phyloP scores from a whole-genome alignment of 2,113 vertebrate genomes.

The Boulengeromyrus knoepffleri region DNA sequence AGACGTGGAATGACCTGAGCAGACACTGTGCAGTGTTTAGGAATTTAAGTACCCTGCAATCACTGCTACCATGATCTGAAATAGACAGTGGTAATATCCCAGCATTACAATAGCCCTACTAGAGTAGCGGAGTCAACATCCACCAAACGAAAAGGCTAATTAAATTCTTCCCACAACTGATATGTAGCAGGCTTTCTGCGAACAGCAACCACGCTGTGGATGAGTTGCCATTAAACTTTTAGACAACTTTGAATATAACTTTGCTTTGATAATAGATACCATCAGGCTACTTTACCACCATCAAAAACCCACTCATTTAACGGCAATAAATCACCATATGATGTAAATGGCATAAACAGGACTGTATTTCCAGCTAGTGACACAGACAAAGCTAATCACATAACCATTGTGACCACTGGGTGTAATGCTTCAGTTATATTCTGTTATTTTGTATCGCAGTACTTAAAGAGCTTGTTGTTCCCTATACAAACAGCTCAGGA shows the following conservation, averaged over 20 bases:
- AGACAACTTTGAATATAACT: not conserved
- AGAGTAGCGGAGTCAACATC: not conserved
- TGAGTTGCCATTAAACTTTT: not conserved
- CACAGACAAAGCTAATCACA: not conserved
- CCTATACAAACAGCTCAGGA: not conserved
- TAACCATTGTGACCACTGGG: not conserved
- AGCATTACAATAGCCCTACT: not conserved
- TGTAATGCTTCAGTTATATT: not conserved
- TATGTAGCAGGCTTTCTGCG: not conserved
- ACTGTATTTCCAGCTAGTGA: not conserved
- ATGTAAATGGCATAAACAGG: not conserved
- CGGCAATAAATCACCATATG: not conserved
- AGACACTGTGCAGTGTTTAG: not conserved
- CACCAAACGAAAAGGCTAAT: not conserved
- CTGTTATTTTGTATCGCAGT: not conserved
- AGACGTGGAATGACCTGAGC: not conserved
- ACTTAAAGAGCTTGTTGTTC: not conserved
- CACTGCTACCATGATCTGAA: not conserved
- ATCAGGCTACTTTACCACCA: not conserved
- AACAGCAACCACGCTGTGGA: not conserved
- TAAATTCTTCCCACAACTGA: not conserved
- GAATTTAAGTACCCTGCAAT: conserved; percentile 7
- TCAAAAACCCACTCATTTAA: not conserved
- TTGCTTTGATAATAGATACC: not conserved
- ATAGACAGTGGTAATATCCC: not conserved